Base-by-base conservation (phyloP, 2,113 vertebrate genomes). In the Muscicapa adusta region DNA sequence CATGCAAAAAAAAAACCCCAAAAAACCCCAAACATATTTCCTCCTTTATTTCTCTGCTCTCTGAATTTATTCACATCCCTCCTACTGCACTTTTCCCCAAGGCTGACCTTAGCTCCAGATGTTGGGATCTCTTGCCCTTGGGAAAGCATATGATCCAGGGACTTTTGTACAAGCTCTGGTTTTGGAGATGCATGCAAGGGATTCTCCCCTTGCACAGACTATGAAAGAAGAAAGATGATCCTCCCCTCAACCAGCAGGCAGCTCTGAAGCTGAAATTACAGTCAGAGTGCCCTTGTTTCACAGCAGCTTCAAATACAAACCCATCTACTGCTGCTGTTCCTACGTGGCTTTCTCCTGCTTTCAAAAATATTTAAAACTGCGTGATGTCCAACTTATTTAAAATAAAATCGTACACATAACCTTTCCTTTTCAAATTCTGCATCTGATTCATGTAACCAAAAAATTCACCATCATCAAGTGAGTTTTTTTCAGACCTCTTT, bases 221-320 rank as follows among this genome's bases (percentile, higher is more conserved):
- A 23, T 0, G 5, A 78, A 74, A 86, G 60, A 65, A 75, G 67
- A 70, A 84, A 89, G 91, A 61, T 34, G 70, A 89, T 65, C 77
- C 43, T 89, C 36, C 57, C 53, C 36, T 63, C 50, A 78, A n/a
- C 36, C 73, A 96, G 57, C 25, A 91, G 53, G 48, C 85, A 75
- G 82, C 81, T 78, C 75, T 87, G 71, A 85, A 91, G 86, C 66
- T 82, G 90, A 72, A 82, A 88, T 75, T 82, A 87, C 93, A 93
- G 95, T 87, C 90, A 81, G 48, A 68, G 88, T 56, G 74, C 31
- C 74, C 70, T 89, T 91, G 40, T 79, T 89, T 72, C 90, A 79
- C 26, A 71, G 20, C 73, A 68, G 43, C 65, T 88, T 71, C 47
- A 79, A 91, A 85, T 36, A 89, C 4, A 88, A 93, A 89, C 31